Base-by-base conservation (phyloP, 1,140 invertebrate genomes). In the Druon quercuslanigerum region DNA sequence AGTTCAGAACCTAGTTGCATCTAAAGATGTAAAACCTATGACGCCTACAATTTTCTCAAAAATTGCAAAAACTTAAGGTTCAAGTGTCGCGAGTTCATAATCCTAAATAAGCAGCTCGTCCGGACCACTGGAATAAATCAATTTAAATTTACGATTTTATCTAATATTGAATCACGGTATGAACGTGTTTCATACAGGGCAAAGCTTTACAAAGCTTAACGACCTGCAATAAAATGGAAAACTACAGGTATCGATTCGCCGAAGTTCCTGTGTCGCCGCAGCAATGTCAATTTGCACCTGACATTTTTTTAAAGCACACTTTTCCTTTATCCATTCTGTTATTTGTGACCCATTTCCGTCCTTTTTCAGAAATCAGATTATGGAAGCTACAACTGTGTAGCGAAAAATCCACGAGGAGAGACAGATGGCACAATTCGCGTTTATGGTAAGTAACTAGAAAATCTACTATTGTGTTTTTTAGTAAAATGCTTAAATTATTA, bases 331-430 rank as follows among this genome's bases (percentile, higher is more conserved):
- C 33, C 13, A 14, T 66, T 33, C 25, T 33, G 25, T 14, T 4
- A 16, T 66, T 66, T 66, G 25, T 33, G 13, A 66, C 20, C 78
- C 72, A 73, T 60, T 81, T 81, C 82, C 83, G 7, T 46, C 6
- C 40, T 71, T 85, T 87, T 93, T 12, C 84, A 92, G 85, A 84
- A 88, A 74, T 85, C 88, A 56, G 96, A 98, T 90, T 97, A 96
- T 87, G 96, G 96, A 14, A 96, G 94, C 71, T 98, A 98, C 91
- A 97, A 97, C 90, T 98, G 97, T 88, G 95, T 98, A 3, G 97
- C 96, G 52, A 98, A 98, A 91, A 98, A 98, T 93, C 96, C 96
- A 33, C 92, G 97, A 73, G 97, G 97, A 77, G 96, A 98, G 90
- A 98, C 97, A 8, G 97, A 98, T 87, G 97, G 97, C 57, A 95